Evolutionary conservation across 2,888 invertebrate species (phyloP), one percentile per base, ranked within the genome.

Genomic region (Elmis aenea): DNA sequence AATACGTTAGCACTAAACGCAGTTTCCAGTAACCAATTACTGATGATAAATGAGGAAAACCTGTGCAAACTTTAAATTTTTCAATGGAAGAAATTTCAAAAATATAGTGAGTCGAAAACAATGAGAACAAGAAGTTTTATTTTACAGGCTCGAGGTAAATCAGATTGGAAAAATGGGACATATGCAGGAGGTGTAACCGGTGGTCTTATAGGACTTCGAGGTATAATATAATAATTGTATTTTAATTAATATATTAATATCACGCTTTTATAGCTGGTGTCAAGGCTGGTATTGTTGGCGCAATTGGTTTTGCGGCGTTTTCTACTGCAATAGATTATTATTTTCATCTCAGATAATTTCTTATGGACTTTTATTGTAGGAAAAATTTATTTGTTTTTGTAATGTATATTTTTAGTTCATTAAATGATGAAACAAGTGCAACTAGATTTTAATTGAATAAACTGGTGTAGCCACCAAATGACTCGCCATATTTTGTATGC

Each of bases 321-420:
- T 96, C 96, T 13, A 90, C 95, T 28, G 83, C 81, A 0, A 96
- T 99, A 54, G 99, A 99, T 68, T 96, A 95, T 67, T 96, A 94
- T 63, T 87, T 96, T 85, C 83, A 74, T 55, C 68, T 59, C 28
- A 57, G 67, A 42, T 57, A 34, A n/a, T n/a, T n/a, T n/a, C n/a
- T n/a, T n/a, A n/a, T n/a, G n/a, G n/a, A n/a, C n/a, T n/a, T n/a
- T n/a, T n/a, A n/a, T n/a, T n/a, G n/a, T n/a, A n/a, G n/a, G n/a
- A n/a, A n/a, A n/a, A n/a, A n/a, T n/a, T n/a, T n/a, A n/a, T n/a
- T n/a, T n/a, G n/a, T n/a, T n/a, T n/a, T n/a, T n/a, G n/a, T n/a
- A n/a, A n/a, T n/a, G n/a, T n/a, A n/a, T n/a, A n/a, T n/a, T n/a
- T n/a, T n/a, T n/a, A n/a, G n/a, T n/a, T n/a, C n/a, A n/a, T n/a